These are phyloP conservation scores for Acromyrmex heyeri DNA, from an alignment of 1,140 invertebrate genomes.

Conservation along the genomic window DNA sequence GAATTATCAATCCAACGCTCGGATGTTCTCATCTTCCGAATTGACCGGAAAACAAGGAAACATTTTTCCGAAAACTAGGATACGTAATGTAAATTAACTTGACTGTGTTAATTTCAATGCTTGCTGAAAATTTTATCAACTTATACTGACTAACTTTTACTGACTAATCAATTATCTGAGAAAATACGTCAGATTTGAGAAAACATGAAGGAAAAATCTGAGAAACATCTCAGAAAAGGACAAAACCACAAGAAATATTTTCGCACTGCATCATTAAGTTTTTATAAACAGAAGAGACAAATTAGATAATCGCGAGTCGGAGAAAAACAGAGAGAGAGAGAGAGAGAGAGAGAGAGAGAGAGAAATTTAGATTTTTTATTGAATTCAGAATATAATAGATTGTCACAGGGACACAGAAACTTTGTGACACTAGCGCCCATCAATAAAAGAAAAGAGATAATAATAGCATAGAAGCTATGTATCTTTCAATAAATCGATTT, in stretches of 20 bases:
- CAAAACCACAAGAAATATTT: neutral
- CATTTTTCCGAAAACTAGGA: neutral
- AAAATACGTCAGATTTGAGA: neutral
- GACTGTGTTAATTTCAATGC: neutral
- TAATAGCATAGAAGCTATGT: neutral
- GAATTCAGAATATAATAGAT: neutral
- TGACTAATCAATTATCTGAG: neutral
- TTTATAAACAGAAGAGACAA: neutral
- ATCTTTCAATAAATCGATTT: neutral
- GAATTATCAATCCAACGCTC: conserved; percentile 70
- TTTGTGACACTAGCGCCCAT: neutral
- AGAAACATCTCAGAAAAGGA: neutral
- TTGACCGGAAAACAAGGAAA: neutral
- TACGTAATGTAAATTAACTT: neutral
- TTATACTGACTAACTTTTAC: no score
- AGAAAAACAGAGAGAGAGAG: no score
- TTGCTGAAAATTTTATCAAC: neutral
- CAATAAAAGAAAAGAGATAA: conserved; percentile 12
- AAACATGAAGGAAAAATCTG: neutral
- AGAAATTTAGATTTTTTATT: neutral
- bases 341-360: no score
- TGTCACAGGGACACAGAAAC: neutral
- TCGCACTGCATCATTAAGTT: neutral
- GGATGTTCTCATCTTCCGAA: conserved; percentile 70
- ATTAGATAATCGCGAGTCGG: no score